Evolutionary conservation across 2,888 invertebrate genomes (phyloP), one percentile per base, ranked within the genome.

Genomic region (Trachelus iudaicus): DNA sequence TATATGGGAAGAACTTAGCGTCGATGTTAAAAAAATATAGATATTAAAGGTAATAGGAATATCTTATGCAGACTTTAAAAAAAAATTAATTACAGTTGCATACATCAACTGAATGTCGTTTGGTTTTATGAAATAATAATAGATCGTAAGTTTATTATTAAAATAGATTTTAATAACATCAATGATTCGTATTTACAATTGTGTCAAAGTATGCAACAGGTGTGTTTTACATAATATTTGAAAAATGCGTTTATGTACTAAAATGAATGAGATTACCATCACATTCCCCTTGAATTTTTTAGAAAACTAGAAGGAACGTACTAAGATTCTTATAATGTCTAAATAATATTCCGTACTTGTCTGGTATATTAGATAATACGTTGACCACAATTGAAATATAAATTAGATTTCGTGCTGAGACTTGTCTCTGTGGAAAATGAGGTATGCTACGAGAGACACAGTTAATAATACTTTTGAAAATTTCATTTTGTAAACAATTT

Each of bases 151-250:
- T 33, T 6, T 71, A 71, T 71, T 71, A 71, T 31, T 71, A 71
- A 71, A 71, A 71, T 71, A 71, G 71, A 71, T 71, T 71, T 71
- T 71, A 71, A 71, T 71, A 71, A 71, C 71, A 71, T 71, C 34
- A 69, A 69, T 69, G 33, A 71, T 71, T 71, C 31, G 31, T 71
- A 71, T 71, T 71, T 71, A 71, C 71, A 71, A 71, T 71, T 33
- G 31, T 34, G 71, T 71, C 6, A 2, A 71, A 71, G 23, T 71
- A 31, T 71, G 34, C 71, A 71, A 71, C 71, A 34, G 34, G 71
- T 71, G 71, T 33, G 23, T 69, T 4, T 12, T 31, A 31, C 23
- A 71, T 71, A 9, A 71, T 34, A 11, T 71, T 71, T 71, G 23
- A 56, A 23, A 23, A 56, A 23, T 56, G 56, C 23, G 23, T 9